These are phyloP conservation scores for Scortum barcoo DNA, from an alignment of 2,113 vertebrate species.

Conservation along the genomic window DNA sequence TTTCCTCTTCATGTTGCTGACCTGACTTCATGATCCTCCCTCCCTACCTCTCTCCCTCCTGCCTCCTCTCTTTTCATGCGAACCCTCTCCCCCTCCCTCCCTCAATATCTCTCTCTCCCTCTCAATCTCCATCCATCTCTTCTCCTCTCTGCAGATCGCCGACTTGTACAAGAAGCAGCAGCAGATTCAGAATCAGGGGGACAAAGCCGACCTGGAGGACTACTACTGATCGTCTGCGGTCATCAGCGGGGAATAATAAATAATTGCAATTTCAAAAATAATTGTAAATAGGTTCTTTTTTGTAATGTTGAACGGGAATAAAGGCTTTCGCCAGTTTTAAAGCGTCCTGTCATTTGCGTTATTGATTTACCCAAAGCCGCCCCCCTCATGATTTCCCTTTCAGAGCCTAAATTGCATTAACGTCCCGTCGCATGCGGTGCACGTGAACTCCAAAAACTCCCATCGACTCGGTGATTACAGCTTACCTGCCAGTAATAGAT, in stretches of 20 bases:
- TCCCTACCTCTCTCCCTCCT: background rate
- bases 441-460: constrained; percentile 3
- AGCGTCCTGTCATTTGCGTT: constrained; percentile 18
- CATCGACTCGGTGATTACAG: constrained; percentile 38
- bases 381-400: constrained; percentile 26
- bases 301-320: constrained; percentile 68
- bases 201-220: constrained; percentile 84
- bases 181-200: constrained; percentile 92
- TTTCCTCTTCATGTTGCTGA: constrained; percentile 62
- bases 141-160: constrained; percentile 85
- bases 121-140: constrained; percentile 5
- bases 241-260: constrained; percentile 22
- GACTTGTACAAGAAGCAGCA: constrained; percentile 91
- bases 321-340: constrained; percentile 60
- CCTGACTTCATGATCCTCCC: constrained; percentile 54
- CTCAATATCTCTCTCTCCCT: background rate
- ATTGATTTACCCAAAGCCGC: constrained; percentile 37
- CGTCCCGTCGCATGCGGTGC: background rate
- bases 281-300: constrained; percentile 77
- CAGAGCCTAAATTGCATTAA: constrained; percentile 32
- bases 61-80: background rate
- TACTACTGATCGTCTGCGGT: constrained; percentile 83
- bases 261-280: constrained; percentile 28
- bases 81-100: background rate
- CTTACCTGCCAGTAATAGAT: constrained; percentile 37